Conservation (phyloP, 2,113 vertebrate genomes). For the Sylvicapra grimmia region DNA sequence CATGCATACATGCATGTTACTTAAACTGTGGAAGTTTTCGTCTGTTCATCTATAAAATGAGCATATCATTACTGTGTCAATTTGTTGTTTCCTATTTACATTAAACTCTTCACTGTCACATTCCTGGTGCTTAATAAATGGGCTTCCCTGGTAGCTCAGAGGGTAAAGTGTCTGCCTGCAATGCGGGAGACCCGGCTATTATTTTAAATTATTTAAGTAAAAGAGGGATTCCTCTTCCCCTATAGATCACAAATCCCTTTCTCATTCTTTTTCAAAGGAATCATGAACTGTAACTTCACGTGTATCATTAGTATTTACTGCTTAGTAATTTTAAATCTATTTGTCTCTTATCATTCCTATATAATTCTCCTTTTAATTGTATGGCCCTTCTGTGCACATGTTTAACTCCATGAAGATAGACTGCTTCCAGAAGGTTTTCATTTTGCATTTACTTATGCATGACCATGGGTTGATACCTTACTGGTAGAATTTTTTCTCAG, state of each 20-base stretch:
- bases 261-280: constrained; percentile 31
- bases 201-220: not conserved
- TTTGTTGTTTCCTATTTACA: not conserved
- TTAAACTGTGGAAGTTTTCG: not conserved
- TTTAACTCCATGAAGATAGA: constrained; percentile 10
- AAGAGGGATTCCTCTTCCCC: not conserved
- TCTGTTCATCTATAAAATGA: not conserved
- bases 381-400: not conserved
- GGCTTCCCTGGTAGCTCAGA: not conserved
- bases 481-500: not conserved
- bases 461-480: not conserved
- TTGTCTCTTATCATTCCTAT: not conserved
- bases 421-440: not conserved
- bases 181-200: not conserved
- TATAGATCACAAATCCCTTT: not conserved
- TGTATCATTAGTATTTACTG: not conserved
- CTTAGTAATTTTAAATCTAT: not conserved
- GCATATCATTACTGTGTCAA: not conserved
- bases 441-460: not conserved
- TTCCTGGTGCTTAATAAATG: not conserved
- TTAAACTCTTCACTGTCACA: not conserved
- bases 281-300: not conserved
- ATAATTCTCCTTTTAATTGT: not conserved
- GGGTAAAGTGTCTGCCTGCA: not conserved
- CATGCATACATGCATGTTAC: not conserved